Evolutionary conservation across 2,888 invertebrate species (phyloP), one percentile per base, ranked within the genome.

Genomic region (Phyllotreta striolata): DNA sequence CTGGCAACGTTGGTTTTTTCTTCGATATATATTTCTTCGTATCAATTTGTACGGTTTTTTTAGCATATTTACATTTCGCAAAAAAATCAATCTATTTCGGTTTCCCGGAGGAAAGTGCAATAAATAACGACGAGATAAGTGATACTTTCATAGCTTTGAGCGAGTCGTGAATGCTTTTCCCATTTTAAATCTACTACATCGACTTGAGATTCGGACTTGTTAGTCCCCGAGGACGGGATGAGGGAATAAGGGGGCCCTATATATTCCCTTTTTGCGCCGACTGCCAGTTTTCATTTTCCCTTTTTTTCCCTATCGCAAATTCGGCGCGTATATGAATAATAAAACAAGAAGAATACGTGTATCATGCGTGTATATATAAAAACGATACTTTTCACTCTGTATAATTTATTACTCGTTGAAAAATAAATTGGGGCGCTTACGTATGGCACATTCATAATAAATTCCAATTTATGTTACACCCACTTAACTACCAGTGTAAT

Each of bases 131-230:
- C 40, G 54, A 46, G 54, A 60, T 60, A 60, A 60, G 60, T 60
- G 60, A 60, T 60, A 60, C 60, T 60, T 54, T 60, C 52, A 52
- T 60, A 60, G 60, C 60, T 60, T 41, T 60, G 60, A 60, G 60
- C 60, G 12, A 43, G 37, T 52, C 52, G 38, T 60, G 60, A 60
- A 60, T 60, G 54, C 60, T 60, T 60, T 56, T 52, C 10, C 52
- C 60, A 44, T 60, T 60, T 60, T 60, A 60, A 60, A 54, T 52
- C 60, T 60, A 60, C 60, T 60, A 60, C 54, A 43, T 52, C 60
- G 60, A 24, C 60, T 60, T 38, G 52, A 54, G 60, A 60, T 44
- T 60, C 47, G 60, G 60, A 60, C 60, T 60, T 43, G 52, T 60
- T 60, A 44, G 60, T 60, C 60, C 52, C 60, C 13, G 7, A 37